phyloP scores from a whole-genome alignment of 2,888 invertebrate species.

The Lepidochrysops patricia region DNA sequence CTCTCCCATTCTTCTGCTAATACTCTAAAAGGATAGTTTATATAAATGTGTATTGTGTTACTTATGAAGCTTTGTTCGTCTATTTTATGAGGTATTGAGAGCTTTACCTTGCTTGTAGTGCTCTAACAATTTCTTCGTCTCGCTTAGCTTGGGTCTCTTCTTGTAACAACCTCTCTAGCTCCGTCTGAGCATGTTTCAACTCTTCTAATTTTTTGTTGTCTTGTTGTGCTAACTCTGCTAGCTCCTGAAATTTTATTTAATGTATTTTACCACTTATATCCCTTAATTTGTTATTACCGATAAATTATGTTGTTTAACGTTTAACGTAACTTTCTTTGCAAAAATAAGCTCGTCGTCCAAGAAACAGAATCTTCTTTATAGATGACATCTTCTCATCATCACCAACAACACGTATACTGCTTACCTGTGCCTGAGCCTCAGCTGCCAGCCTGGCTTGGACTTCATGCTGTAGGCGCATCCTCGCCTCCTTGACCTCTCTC shows the following conservation, averaged over 20 bases:
- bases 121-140: constrained; percentile 87
- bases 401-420: too few relatives aligned
- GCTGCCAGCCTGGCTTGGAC: constrained; percentile 76
- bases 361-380: too few relatives aligned
- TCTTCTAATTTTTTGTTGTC: constrained; percentile 83
- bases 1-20: constrained; percentile 89
- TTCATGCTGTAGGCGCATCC: constrained; percentile 78
- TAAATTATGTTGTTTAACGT: too few relatives aligned
- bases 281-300: too few relatives aligned
- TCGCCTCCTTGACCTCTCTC: constrained; percentile 75
- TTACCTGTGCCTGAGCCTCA: constrained; percentile 71
- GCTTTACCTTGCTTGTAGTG: constrained; percentile 76
- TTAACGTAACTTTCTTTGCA: too few relatives aligned
- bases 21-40: constrained; percentile 57
- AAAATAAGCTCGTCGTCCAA: too few relatives aligned
- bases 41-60: neutral
- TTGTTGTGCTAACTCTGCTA: constrained; percentile 79
- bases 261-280: neutral
- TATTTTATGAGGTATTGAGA: neutral
- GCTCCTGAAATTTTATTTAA: constrained; percentile 55
- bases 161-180: constrained; percentile 81
- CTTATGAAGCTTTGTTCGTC: neutral
- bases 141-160: constrained; percentile 89
- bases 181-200: constrained; percentile 79
- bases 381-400: too few relatives aligned